A percentile compares a stretch with the other conserved stretches of the same genome.
phyloP scores from a whole-genome alignment of 1,140 invertebrate species.

The Philaenus spumarius region DNA sequence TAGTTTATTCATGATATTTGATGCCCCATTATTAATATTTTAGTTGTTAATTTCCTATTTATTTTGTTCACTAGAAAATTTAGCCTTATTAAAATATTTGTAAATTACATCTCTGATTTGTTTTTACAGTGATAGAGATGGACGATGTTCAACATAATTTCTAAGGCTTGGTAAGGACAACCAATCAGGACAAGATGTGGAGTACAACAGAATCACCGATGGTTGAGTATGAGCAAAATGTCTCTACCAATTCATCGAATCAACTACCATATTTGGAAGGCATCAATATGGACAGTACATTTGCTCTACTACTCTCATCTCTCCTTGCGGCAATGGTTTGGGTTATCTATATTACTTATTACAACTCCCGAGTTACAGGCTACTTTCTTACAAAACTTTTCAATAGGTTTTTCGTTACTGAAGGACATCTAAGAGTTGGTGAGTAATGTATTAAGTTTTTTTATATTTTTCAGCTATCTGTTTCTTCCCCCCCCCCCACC shows the following conservation, averaged over 20 bases:
- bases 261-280: conserved; percentile 51
- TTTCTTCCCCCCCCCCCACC: too few relatives aligned
- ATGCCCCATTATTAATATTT: too few relatives aligned
- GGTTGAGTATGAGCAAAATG: background rate
- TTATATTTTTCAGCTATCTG: too few relatives aligned
- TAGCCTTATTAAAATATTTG: too few relatives aligned
- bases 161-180: too few relatives aligned
- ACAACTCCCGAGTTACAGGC: conserved; percentile 88
- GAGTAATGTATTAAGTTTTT: conserved; percentile 40
- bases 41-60: too few relatives aligned
- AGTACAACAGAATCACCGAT: background rate
- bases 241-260: background rate
- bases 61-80: too few relatives aligned
- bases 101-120: too few relatives aligned
- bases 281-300: conserved; percentile 75
- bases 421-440: conserved; percentile 89
- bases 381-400: conserved; percentile 83
- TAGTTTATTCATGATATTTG: too few relatives aligned
- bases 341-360: conserved; percentile 92
- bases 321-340: conserved; percentile 74
- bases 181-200: too few relatives aligned
- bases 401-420: conserved; percentile 78
- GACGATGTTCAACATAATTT: too few relatives aligned
- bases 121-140: too few relatives aligned
- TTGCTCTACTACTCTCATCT: conserved; percentile 72